A percentile compares a stretch with the other conserved stretches of the same genome.
These are phyloP conservation scores for Gephyroberyx darwinii DNA, from an alignment of 2,797 vertebrate genomes.

Conservation along the genomic window DNA sequence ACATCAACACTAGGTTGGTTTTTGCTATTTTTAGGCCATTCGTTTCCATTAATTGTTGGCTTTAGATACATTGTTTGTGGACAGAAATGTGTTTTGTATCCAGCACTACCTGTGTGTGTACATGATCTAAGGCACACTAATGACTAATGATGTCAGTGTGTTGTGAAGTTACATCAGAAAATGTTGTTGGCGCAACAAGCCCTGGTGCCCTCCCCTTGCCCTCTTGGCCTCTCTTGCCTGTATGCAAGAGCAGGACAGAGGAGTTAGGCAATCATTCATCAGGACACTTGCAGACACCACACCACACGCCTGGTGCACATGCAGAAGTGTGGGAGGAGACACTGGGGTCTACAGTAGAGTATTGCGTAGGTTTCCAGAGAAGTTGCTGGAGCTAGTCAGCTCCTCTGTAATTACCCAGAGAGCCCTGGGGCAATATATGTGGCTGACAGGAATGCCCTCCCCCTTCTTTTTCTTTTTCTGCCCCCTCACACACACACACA, in stretches of 20 bases:
- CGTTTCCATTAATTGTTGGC: slow-evolving; percentile 3
- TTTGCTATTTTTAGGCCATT: slow-evolving; percentile 19
- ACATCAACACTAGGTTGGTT: slow-evolving; percentile 32
- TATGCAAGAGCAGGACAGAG: slow-evolving; percentile 25
- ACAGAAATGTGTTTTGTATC: not conserved
- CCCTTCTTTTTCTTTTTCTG: slow-evolving; percentile 26
- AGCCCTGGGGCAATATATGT: slow-evolving; percentile 70
- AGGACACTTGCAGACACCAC: slow-evolving; percentile 27
- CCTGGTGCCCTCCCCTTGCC: slow-evolving; percentile 23
- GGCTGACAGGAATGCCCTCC: slow-evolving; percentile 61
- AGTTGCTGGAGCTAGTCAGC: slow-evolving; percentile 60
- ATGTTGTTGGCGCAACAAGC: slow-evolving; percentile 1
- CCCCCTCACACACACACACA: slow-evolving; percentile 24
- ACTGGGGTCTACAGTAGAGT: slow-evolving; percentile 35
- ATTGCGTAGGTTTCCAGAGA: slow-evolving; percentile 52
- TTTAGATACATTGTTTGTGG: not conserved
- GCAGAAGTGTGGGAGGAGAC: slow-evolving; percentile 50
- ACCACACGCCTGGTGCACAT: not conserved
- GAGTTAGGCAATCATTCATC: slow-evolving; percentile 63
- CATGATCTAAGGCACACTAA: not conserved
- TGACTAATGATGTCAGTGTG: slow-evolving; percentile 8
- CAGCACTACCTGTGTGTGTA: not conserved
- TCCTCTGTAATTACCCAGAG: slow-evolving; percentile 79
- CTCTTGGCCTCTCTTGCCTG: slow-evolving; percentile 15
- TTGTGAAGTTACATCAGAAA: slow-evolving; percentile 17